Evolutionary conservation across 2,888 invertebrate species (phyloP).

Genomic region (Cotesia congregata): DNA sequence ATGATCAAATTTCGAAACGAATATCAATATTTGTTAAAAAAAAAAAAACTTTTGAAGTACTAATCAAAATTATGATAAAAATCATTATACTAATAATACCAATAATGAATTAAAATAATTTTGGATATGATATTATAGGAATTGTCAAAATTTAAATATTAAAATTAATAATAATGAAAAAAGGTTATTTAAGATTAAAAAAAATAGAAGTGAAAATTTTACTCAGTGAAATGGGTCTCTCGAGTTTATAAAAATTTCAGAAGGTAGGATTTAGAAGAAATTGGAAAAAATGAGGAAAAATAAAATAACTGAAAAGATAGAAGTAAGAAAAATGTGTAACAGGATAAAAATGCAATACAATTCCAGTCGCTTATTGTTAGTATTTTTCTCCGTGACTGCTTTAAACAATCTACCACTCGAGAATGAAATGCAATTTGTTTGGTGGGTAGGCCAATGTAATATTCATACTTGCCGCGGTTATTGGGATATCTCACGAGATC

Average conservation of each 20-base stretch:
- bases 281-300: not conserved
- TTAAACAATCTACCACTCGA: conserved; percentile 17
- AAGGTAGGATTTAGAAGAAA: not conserved
- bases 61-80: too few relatives aligned
- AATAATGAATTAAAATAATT: too few relatives aligned
- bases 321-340: not conserved
- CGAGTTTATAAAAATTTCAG: conserved; percentile 7
- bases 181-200: not conserved
- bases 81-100: too few relatives aligned
- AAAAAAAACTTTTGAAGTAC: too few relatives aligned
- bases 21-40: too few relatives aligned
- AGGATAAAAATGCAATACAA: conserved; percentile 23
- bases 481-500: conserved; percentile 28
- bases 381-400: not conserved
- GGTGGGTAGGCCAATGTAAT: conserved; percentile 42
- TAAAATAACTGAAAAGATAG: not conserved
- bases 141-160: too few relatives aligned
- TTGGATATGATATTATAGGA: too few relatives aligned
- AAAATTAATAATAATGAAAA: too few relatives aligned
- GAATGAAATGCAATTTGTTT: conserved; percentile 43
- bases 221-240: conserved; percentile 18
- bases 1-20: too few relatives aligned
- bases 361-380: conserved; percentile 7
- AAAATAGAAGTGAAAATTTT: not conserved
- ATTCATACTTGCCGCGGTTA: conserved; percentile 44